Percentiles rank a stretch among this genome's conserved stretches.
Conservation (phyloP, 2,113 vertebrate genomes). For the Petaurus breviceps region DNA sequence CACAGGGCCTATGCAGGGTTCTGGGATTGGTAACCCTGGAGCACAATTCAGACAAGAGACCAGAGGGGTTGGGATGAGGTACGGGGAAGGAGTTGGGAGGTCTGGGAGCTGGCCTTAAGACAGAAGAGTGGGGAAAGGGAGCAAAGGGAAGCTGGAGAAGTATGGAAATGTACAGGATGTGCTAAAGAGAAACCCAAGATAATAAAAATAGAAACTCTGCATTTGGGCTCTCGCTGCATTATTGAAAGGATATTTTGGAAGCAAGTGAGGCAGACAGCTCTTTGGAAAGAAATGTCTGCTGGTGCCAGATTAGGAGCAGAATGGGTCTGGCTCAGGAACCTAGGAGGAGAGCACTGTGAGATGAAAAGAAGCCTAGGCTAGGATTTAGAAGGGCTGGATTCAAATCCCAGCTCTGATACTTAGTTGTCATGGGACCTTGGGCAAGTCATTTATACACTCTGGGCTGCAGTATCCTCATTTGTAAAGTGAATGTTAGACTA, state of each 20-base stretch:
- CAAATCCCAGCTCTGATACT: not conserved
- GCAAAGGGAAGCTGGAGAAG: constrained; percentile 22
- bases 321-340: not conserved
- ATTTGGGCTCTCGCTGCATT: constrained; percentile 38
- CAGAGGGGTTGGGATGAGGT: not conserved
- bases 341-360: not conserved
- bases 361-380: not conserved
- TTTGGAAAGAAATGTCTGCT: constrained; percentile 8
- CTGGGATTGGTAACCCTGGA: not conserved
- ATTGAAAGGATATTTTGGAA: constrained; percentile 61
- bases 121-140: constrained; percentile 52
- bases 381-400: not conserved
- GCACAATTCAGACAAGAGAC: not conserved
- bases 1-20: constrained; percentile 39
- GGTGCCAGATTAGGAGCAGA: constrained; percentile 3
- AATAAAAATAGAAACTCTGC: constrained; percentile 59
- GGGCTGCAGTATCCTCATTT: not conserved
- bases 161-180: constrained; percentile 26
- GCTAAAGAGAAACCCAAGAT: constrained; percentile 53
- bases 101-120: not conserved
- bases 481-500: not conserved
- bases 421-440: not conserved
- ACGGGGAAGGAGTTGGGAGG: not conserved
- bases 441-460: not conserved
- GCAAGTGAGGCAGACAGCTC: constrained; percentile 22